These are phyloP conservation scores for Apodemus sylvaticus DNA, from an alignment of 2,113 vertebrate species.

Conservation along the genomic window DNA sequence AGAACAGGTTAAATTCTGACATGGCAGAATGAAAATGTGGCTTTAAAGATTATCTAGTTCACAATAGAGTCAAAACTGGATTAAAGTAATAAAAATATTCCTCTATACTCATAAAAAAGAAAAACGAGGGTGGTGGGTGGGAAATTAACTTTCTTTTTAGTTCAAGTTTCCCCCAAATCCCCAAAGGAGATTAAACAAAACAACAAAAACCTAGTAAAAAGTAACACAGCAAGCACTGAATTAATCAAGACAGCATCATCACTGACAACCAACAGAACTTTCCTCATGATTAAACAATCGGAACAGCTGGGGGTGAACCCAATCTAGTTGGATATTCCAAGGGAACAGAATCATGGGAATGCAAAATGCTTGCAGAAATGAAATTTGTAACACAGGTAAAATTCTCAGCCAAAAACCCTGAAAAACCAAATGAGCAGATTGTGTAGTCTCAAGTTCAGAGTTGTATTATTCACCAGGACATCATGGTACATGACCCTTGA, in stretches of 20 bases:
- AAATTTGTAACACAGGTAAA: constrained; percentile 54
- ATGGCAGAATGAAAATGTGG: neutral
- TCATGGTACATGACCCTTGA: neutral
- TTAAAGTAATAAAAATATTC: constrained; percentile 56
- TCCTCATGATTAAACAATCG: constrained; percentile 62
- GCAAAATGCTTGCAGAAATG: constrained; percentile 49
- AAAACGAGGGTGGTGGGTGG: neutral
- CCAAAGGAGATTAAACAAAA: constrained; percentile 46
- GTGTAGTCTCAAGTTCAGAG: neutral
- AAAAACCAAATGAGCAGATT: neutral
- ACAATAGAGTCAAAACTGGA: constrained; percentile 25
- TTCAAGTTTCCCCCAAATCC: constrained; percentile 61
- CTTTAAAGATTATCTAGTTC: constrained; percentile 44
- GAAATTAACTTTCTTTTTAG: constrained; percentile 50
- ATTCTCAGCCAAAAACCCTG: neutral
- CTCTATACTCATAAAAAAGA: neutral
- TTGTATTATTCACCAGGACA: neutral
- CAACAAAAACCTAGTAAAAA: constrained; percentile 24
- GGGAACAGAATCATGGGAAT: constrained; percentile 36
- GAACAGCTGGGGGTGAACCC: constrained; percentile 62
- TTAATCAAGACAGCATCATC: constrained; percentile 63
- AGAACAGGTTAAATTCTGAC: constrained; percentile 18
- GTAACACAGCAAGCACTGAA: constrained; percentile 45
- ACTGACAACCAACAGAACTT: constrained; percentile 62
- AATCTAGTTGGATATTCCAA: constrained; percentile 33